phyloP scores from a whole-genome alignment of 1,140 invertebrate genomes.

The Stratiolaelaps scimitus region DNA sequence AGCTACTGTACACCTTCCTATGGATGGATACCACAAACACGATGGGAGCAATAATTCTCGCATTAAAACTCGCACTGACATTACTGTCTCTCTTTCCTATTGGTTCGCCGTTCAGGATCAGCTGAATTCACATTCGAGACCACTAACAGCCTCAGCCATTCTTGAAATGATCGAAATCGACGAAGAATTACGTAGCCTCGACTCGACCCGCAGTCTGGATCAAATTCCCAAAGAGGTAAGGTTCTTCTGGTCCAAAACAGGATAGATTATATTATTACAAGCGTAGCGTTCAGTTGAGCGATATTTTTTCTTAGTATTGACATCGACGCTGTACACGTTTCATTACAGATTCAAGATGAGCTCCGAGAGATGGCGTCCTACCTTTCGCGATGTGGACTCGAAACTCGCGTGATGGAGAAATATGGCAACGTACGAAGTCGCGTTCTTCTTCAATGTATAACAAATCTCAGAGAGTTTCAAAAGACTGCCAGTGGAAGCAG shows the following conservation, averaged over 20 bases:
- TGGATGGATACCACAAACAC: too few species aligned
- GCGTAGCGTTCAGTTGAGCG: too few species aligned
- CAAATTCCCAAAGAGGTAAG: slow-evolving; percentile 26
- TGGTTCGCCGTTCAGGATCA: slow-evolving; percentile 21
- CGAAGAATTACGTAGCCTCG: slow-evolving; percentile 2
- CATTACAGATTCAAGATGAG: slow-evolving; percentile 11
- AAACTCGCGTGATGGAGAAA: slow-evolving; percentile 26
- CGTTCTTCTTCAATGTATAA: slow-evolving; percentile 34
- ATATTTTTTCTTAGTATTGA: too few species aligned
- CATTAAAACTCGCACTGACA: too few species aligned
- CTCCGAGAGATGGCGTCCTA: slow-evolving; percentile 22
- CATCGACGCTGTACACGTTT: neutral
- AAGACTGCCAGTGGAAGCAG: slow-evolving; percentile 45
- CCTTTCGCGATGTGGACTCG: slow-evolving; percentile 14
- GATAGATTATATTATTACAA: too few species aligned
- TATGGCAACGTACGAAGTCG: slow-evolving; percentile 10
- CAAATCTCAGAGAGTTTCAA: slow-evolving; percentile 55
- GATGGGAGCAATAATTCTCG: too few species aligned
- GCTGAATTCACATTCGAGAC: slow-evolving; percentile 21
- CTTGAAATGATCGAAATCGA: slow-evolving; percentile 25
- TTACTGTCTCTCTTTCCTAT: too few species aligned
- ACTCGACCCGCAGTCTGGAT: slow-evolving; percentile 25
- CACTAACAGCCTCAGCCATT: slow-evolving; percentile 8
- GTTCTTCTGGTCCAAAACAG: too few species aligned
- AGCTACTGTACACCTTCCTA: too few species aligned